Conservation (phyloP, 1,140 invertebrate species). For the Drosophila ambigua region DNA sequence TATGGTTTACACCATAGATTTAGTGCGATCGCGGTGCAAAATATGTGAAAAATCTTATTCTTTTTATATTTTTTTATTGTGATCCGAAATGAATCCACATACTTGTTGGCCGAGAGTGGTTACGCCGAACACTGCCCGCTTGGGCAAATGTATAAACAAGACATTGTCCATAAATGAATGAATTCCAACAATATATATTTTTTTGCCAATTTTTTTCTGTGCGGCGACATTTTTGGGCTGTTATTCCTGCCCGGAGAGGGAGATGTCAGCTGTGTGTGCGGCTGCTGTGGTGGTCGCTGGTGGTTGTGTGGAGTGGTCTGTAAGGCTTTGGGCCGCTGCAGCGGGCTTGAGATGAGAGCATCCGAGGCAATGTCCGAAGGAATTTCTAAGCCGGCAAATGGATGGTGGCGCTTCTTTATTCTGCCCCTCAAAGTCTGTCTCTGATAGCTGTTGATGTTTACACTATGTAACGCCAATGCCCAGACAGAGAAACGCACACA, state of each 20-base stretch:
- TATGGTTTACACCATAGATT: conserved; percentile 28
- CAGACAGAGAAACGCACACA: not conserved
- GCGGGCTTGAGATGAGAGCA: not conserved
- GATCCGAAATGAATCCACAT: conserved; percentile 6
- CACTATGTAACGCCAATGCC: not conserved
- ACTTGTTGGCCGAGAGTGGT: not conserved
- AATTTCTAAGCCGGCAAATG: not conserved
- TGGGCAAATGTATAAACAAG: conserved; percentile 29
- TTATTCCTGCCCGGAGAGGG: not conserved
- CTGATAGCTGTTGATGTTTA: conserved; percentile 41
- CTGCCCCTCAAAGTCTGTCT: not conserved
- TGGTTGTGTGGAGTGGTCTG: conserved; percentile 9
- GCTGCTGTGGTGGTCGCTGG: conserved; percentile 27
- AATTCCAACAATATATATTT: conserved; percentile 2
- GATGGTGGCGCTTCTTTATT: no score
- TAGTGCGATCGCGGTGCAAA: conserved; percentile 47
- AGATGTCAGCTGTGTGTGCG: conserved; percentile 16
- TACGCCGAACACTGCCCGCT: conserved; percentile 1
- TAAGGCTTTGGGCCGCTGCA: conserved; percentile 2
- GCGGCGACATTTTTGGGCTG: not conserved
- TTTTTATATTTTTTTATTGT: conserved; percentile 61
- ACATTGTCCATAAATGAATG: not conserved
- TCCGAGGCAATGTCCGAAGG: not conserved
- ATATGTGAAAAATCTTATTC: conserved; percentile 44
- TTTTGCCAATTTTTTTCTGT: conserved; percentile 39